Base-by-base conservation (phyloP, 2,888 invertebrate species). In the Amblyjoppa proteus region DNA sequence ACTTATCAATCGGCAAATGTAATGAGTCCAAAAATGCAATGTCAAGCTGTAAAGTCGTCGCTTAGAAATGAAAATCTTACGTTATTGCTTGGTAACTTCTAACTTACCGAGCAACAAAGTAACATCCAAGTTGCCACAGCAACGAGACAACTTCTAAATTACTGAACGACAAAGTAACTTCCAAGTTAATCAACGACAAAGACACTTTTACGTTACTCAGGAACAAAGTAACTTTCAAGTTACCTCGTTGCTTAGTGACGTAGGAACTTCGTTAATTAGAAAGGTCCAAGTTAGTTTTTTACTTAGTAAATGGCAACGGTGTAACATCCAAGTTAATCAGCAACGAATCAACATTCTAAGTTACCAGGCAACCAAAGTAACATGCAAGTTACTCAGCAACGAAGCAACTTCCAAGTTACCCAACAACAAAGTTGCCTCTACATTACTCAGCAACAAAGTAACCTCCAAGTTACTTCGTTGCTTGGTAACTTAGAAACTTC, bases 1-100 rank as follows among this genome's bases (percentile, higher is more conserved):
- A 28, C 58, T 16, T n/a, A 41, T 58, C 45, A 45, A 64, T 76
- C 76, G 38, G 28, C 31, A 51, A 66, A 76, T 51, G 41, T 38
- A 51, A 34, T 1, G 6, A 6, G 20, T 13, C 4, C n/a, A 49
- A 58, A 28, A 58, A 58, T 58, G 9, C 4, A 4, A 25, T 3
- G 58, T 3, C 0, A 25, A 58, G 25, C 25, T 28, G 11, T 3
- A 13, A 11, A 25, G 28, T 11, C 1, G 0, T 58, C 58, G 58
- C 1, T 28, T 11, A 4, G 1, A 58, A 13, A 3, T 11, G 1
- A 0, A 13, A 25, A 28, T 58, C 28, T 58, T 28, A 5, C 61
- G 28, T 11, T 6, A 7, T n/a, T 28, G 28, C 13, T 28, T 13
- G n/a, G 31, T 5, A 64, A 64, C 31, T 31, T 34, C 61, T 6